Conservation (phyloP, 2,113 vertebrate genomes). For the Erpornis zantholeuca region DNA sequence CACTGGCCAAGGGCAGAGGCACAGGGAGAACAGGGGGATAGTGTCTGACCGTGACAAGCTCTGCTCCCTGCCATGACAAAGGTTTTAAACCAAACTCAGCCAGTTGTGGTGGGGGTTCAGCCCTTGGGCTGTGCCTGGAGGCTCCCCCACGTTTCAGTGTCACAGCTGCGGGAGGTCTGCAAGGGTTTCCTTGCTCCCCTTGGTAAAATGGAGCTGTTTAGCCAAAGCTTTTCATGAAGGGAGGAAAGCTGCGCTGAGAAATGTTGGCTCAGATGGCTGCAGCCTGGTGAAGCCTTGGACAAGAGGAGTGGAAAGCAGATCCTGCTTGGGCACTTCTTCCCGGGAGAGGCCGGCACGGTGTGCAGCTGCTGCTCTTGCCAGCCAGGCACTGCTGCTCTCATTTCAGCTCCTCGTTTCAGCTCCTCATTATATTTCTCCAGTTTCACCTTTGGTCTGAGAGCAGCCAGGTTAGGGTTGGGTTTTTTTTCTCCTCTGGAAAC, state of each 20-base stretch:
- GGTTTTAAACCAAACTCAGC: background rate
- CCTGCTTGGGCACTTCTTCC: constrained; percentile 15
- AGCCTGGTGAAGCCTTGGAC: background rate
- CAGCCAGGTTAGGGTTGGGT: background rate
- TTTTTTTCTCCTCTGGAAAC: background rate
- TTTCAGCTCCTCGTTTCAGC: background rate
- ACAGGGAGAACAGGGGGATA: fast-evolving
- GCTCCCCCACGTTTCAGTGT: fast-evolving
- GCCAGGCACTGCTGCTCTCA: background rate
- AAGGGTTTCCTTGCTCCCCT: background rate
- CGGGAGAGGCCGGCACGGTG: background rate
- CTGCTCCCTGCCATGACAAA: fast-evolving
- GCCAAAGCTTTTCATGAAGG: background rate
- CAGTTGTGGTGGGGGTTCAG: background rate
- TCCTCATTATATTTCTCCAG: constrained; percentile 52
- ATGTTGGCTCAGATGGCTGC: background rate
- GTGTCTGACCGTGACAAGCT: fast-evolving
- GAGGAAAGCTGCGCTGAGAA: background rate
- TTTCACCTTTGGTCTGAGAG: constrained; percentile 53
- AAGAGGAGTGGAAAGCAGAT: background rate
- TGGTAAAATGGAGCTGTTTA: background rate
- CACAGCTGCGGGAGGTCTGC: background rate
- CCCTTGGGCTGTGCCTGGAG: background rate
- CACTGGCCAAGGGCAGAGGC: background rate
- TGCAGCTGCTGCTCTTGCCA: background rate